Percentiles rank a stretch among this genome's conserved stretches.
These are phyloP conservation scores for Cydia amplana DNA, from an alignment of 1,140 invertebrate genomes.

Conservation along the genomic window DNA sequence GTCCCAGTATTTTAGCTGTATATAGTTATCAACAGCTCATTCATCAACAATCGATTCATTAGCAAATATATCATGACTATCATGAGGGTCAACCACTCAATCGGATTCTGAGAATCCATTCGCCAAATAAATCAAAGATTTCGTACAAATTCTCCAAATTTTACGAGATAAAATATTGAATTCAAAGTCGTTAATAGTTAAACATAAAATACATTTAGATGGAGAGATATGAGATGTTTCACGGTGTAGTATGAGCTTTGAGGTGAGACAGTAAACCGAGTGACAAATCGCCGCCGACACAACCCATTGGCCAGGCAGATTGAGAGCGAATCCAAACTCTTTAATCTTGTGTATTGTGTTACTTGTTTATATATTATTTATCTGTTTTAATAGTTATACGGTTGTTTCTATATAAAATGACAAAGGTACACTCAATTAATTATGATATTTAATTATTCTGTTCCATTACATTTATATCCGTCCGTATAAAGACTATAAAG, in stretches of 20 bases:
- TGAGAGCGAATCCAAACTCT: conserved; percentile 34
- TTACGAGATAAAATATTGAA: background rate
- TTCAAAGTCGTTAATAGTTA: background rate
- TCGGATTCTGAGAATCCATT: background rate
- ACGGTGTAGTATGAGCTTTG: background rate
- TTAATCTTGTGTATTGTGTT: conserved; percentile 33
- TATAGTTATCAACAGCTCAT: conserved; percentile 4
- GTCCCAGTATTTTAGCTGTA: background rate
- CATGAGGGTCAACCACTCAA: background rate
- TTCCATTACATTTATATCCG: background rate
- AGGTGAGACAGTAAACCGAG: conserved; percentile 3
- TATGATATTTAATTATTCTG: background rate
- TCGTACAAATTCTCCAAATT: background rate
- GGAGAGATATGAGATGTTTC: background rate
- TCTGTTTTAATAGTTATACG: conserved; percentile 6
- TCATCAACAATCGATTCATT: conserved; percentile 26
- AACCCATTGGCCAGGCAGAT: background rate
- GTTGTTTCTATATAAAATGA: background rate
- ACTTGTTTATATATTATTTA: background rate
- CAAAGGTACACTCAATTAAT: background rate
- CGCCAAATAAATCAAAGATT: background rate
- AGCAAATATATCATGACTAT: no score
- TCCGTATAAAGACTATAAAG: no score
- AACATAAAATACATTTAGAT: background rate
- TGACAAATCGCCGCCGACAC: conserved; percentile 22